Evolutionary conservation across 2,888 invertebrate species (phyloP).

Genomic region (Microctonus aethiopoides): DNA sequence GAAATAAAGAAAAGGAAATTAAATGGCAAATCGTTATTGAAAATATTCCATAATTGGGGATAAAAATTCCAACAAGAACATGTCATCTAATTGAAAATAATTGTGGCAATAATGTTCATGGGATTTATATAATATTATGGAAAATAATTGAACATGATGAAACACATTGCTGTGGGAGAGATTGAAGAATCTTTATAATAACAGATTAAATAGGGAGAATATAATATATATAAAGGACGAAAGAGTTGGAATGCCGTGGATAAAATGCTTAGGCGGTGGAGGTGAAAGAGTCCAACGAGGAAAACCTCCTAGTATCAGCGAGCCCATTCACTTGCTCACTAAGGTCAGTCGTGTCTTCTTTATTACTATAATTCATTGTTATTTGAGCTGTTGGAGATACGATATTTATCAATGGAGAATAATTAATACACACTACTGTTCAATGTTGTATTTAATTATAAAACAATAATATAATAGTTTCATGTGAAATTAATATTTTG

Average conservation of each 20-base stretch:
- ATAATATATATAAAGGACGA: conserved; percentile 42
- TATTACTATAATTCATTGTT: too few relatives aligned
- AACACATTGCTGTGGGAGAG: background rate
- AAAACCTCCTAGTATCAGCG: conserved; percentile 65
- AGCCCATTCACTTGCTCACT: conserved; percentile 65
- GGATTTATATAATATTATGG: conserved; percentile 5
- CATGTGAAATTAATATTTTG: too few relatives aligned
- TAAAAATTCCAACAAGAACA: conserved; percentile 10
- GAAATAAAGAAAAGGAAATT: conserved; percentile 10
- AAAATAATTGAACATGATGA: background rate
- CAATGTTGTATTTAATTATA: too few relatives aligned
- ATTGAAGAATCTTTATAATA: conserved; percentile 11
- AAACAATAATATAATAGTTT: too few relatives aligned
- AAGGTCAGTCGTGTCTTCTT: conserved; percentile 55
- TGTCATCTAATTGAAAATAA: background rate
- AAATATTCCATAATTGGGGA: background rate
- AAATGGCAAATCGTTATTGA: conserved; percentile 6
- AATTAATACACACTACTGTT: too few relatives aligned
- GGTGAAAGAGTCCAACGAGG: conserved; percentile 62
- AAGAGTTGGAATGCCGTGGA: conserved; percentile 63
- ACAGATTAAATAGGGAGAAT: conserved; percentile 22
- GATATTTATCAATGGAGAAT: too few relatives aligned
- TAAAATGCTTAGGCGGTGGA: conserved; percentile 65
- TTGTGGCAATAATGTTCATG: background rate
- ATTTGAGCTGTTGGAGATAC: too few relatives aligned